Percentiles rank a stretch among this genome's conserved stretches.
These are phyloP conservation scores for Mormyrus proboscirostris DNA, from an alignment of 2,797 vertebrate genomes.

Conservation along the genomic window DNA sequence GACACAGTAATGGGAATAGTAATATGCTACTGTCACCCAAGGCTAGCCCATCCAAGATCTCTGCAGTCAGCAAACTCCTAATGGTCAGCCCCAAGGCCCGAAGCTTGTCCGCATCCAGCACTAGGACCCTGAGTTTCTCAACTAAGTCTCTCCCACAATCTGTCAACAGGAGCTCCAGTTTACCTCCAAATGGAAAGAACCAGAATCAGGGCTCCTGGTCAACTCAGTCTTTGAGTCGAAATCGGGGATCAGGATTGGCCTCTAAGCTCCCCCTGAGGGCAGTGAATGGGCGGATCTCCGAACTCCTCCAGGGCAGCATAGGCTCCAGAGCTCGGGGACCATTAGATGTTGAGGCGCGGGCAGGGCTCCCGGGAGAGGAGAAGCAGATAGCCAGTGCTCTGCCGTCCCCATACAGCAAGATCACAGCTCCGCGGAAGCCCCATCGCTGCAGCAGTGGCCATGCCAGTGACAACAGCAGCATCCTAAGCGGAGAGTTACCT, in stretches of 20 bases:
- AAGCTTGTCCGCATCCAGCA: constrained; percentile 72
- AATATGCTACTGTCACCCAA: constrained; percentile 60
- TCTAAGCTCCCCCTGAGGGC: constrained; percentile 76
- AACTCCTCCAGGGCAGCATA: constrained; percentile 69
- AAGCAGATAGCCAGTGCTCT: constrained; percentile 51
- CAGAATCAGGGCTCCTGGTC: constrained; percentile 66
- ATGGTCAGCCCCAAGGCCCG: constrained; percentile 78
- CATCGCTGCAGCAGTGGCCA: constrained; percentile 78
- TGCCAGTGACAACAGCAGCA: constrained; percentile 83
- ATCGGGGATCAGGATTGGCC: constrained; percentile 70
- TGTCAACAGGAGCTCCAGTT: constrained; percentile 71
- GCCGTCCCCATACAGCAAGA: constrained; percentile 86
- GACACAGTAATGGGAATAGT: constrained; percentile 46
- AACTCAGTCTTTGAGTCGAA: constrained; percentile 75
- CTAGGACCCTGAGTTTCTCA: constrained; percentile 77
- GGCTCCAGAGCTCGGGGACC: constrained; percentile 54
- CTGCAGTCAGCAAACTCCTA: constrained; percentile 81
- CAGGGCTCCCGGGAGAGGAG: constrained; percentile 41
- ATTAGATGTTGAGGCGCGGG: constrained; percentile 59
- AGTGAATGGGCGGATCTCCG: constrained; percentile 80
- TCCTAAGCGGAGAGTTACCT: constrained; percentile 83
- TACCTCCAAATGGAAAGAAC: constrained; percentile 73
- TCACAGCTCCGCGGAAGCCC: constrained; percentile 81
- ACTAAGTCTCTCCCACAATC: constrained; percentile 77
- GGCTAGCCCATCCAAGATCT: constrained; percentile 72